Evolutionary conservation across 2,888 invertebrate genomes (phyloP).

Genomic region (Hipparchia sbordonii): DNA sequence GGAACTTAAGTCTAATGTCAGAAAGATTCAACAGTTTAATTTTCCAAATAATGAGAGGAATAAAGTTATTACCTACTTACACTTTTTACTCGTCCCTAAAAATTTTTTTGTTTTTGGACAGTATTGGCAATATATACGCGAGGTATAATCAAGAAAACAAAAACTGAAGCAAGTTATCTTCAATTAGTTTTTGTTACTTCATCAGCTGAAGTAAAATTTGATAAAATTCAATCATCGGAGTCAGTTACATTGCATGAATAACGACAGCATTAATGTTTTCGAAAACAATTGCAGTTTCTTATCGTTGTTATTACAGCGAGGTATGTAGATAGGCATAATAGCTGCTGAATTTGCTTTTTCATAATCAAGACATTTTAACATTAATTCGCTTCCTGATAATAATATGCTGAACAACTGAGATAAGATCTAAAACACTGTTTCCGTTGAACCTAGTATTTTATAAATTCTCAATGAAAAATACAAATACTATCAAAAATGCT

Average conservation of each 20-base stretch:
- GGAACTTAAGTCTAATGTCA: too few relatives aligned
- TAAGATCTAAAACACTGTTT: slow-evolving; percentile 1
- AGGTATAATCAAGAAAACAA: neutral
- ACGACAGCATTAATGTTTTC: slow-evolving; percentile 26
- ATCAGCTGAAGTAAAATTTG: neutral
- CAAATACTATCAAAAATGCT: neutral
- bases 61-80: too few relatives aligned
- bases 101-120: neutral
- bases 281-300: slow-evolving; percentile 27
- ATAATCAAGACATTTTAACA: slow-evolving; percentile 3
- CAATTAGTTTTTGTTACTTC: slow-evolving; percentile 1
- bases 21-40: too few relatives aligned
- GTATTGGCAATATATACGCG: neutral
- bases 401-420: slow-evolving; percentile 13
- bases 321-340: neutral
- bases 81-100: too few relatives aligned
- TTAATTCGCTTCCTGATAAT: slow-evolving; percentile 6
- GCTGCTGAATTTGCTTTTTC: slow-evolving; percentile 13
- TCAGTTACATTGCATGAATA: slow-evolving; percentile 14
- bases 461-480: neutral
- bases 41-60: too few relatives aligned
- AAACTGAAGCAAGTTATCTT: neutral
- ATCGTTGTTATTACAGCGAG: slow-evolving; percentile 16
- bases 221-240: slow-evolving; percentile 10
- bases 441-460: neutral